Evolutionary conservation across 2,113 vertebrate species (phyloP), one percentile per base, ranked within the genome.

Genomic region (Camelus bactrianus): DNA sequence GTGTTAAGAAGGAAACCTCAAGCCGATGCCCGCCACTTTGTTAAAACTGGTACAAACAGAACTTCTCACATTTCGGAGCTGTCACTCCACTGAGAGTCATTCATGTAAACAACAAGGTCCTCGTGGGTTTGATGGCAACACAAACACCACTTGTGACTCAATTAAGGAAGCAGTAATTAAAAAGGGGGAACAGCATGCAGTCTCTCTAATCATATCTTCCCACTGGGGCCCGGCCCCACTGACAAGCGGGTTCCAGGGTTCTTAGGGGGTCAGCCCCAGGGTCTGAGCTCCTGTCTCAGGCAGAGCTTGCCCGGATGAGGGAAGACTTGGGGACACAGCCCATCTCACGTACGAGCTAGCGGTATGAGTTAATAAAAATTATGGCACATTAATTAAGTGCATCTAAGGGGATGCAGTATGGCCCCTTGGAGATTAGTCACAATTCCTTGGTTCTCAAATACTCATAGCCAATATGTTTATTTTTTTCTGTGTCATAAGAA

Each of bases 71-170:
- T 92, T 82, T 92, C 24, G 64, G 89, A 96, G 69, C 96, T 97
- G 96, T 95, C 95, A 89, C 96, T 97, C 97, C 93, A 84, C 90
- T 58, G 96, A 97, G 97, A 98, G 97, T 97, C 96, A 87, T 97
- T 97, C 96, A 97, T n/a, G 73, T 90, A 93, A 96, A 97, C 93
- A 96, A 94, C 93, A 17, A 97, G 96, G 95, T 96, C 96, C 97
- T 98, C 79, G 0, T 84, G 97, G 96, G 96, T 94, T 97, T 98
- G 93, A 97, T 94, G 96, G 96, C 93, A 98, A 97, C 96, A 98
- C 97, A 97, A 97, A 98, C 96, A 97, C 93, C 96, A 97, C 97
- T 98, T 97, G 96, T 95, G 96, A 96, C 95, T 98, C 97, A 97
- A 97, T 98, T 98, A 98, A 97, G 86, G 96, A 93, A 97, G 83